Percentiles rank a stretch among this genome's conserved stretches.
Evolutionary conservation across 1,140 invertebrate genomes (phyloP).

Genomic region (Dinothrombium tinctorium): DNA sequence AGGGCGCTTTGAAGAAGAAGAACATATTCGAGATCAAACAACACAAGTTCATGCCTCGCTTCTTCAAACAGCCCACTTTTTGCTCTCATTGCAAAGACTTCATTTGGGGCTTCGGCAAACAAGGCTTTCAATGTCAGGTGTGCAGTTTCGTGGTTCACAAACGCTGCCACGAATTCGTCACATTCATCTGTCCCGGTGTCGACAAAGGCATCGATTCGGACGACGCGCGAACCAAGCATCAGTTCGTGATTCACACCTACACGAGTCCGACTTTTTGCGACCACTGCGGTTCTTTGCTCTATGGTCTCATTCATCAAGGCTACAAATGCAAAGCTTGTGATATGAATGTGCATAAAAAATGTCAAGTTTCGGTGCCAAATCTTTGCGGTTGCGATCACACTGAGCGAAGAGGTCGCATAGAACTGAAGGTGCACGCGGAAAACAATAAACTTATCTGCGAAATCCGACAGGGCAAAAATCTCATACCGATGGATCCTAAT

Average conservation of each 20-base stretch:
- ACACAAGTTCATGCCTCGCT: conserved; percentile 95
- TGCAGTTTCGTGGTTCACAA: conserved; percentile 68
- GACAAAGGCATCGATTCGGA: conserved; percentile 27
- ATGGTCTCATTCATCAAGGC: conserved; percentile 58
- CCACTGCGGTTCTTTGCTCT: conserved; percentile 91
- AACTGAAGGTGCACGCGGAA: not conserved
- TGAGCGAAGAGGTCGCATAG: conserved; percentile 77
- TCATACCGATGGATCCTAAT: conserved; percentile 99
- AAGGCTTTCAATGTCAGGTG: conserved; percentile 89
- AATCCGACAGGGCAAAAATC: conserved; percentile 78
- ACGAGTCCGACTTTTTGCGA: conserved; percentile 97
- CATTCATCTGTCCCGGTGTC: conserved; percentile 88
- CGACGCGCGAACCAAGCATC: conserved; percentile 31
- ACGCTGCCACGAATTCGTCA: conserved; percentile 96
- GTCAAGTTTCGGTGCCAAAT: conserved; percentile 91
- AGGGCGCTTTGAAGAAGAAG: conserved; percentile 96
- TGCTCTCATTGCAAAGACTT: conserved; percentile 61
- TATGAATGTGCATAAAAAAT: conserved; percentile 98
- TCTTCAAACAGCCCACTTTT: conserved; percentile 99
- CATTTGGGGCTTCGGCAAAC: conserved; percentile 22
- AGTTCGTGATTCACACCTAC: conserved; percentile 83
- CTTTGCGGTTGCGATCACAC: conserved; percentile 98
- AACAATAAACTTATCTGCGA: conserved; percentile 35
- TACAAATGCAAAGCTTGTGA: conserved; percentile 45
- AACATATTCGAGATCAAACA: conserved; percentile 94